phyloP scores from a whole-genome alignment of 2,888 invertebrate species.

The Brachypalpus laphriformis region DNA sequence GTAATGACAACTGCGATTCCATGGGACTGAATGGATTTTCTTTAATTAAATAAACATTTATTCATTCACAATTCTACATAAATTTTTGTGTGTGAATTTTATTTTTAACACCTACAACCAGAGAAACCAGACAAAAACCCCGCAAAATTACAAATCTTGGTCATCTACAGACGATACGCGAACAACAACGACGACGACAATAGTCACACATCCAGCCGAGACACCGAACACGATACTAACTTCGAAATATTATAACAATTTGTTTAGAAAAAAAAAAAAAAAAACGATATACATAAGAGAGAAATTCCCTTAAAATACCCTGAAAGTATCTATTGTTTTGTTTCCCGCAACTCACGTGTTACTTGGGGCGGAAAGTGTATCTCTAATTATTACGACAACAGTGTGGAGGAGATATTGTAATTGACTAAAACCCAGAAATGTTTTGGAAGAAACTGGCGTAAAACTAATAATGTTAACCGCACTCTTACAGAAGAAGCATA shows the following conservation, averaged over 20 bases:
- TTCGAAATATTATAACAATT: slow-evolving; percentile 14
- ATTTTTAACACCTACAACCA: slow-evolving; percentile 7
- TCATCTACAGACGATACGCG: background rate
- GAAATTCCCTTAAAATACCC: slow-evolving; percentile 8
- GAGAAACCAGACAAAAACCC: background rate
- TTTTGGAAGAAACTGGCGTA: slow-evolving; percentile 70
- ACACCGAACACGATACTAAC: slow-evolving; percentile 21
- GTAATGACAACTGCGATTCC: slow-evolving; percentile 32
- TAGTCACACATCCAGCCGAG: slow-evolving; percentile 11
- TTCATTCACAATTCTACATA: slow-evolving; percentile 1
- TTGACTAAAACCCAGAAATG: slow-evolving; percentile 64
- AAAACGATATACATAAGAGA: background rate
- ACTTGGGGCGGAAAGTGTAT: slow-evolving; percentile 3
- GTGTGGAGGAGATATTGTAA: slow-evolving; percentile 47
- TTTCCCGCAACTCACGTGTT: slow-evolving; percentile 31
- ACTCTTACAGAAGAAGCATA: slow-evolving; percentile 50
- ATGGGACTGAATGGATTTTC: slow-evolving; percentile 9
- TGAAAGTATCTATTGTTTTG: slow-evolving; percentile 1
- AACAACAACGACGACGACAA: slow-evolving; percentile 14
- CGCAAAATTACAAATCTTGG: slow-evolving; percentile 19
- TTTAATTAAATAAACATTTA: slow-evolving; percentile 37
- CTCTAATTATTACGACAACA: slow-evolving; percentile 20
- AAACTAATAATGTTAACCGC: slow-evolving; percentile 71
- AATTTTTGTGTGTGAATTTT: slow-evolving; percentile 1
- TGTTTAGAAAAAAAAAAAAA: background rate